Percentiles rank a stretch among this genome's conserved stretches.
These are phyloP conservation scores for Alloscopus bannaensis DNA, from an alignment of 2,888 invertebrate species.

Conservation along the genomic window DNA sequence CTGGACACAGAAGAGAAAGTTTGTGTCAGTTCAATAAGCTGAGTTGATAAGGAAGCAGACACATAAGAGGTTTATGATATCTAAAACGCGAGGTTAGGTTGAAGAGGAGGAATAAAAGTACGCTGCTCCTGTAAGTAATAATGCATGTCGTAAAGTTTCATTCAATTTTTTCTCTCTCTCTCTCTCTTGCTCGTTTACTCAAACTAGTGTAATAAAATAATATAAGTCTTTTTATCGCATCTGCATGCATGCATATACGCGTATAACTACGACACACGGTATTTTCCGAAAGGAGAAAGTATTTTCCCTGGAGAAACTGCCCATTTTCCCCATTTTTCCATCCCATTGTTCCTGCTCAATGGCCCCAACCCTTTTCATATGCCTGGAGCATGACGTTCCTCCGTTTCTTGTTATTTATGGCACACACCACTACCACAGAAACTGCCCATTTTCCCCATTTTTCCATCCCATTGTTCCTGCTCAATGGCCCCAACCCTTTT, in stretches of 20 bases:
- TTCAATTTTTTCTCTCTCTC: slow-evolving; percentile 43
- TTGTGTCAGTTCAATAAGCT: no score
- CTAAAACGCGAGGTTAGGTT: no score
- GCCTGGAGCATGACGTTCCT: slow-evolving; percentile 60
- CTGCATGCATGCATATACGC: slow-evolving; percentile 42
- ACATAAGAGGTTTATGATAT: no score
- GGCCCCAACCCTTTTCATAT: slow-evolving; percentile 60
- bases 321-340: slow-evolving; percentile 66
- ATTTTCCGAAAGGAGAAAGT: no score
- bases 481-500: slow-evolving; percentile 62
- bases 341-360: slow-evolving; percentile 64
- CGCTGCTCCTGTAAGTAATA: slow-evolving; percentile 31
- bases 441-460: slow-evolving; percentile 66
- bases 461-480: slow-evolving; percentile 65
- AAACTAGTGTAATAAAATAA: slow-evolving; percentile 4
- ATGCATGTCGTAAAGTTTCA: slow-evolving; percentile 54
- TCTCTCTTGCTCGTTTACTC: not conserved
- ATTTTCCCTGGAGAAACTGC: slow-evolving; percentile 64
- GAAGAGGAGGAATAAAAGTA: slow-evolving; percentile 40
- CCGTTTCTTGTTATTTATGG: slow-evolving; percentile 58
- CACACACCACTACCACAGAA: no score
- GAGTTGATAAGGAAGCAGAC: no score
- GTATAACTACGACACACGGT: no score
- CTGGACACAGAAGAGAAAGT: no score
- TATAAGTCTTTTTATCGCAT: slow-evolving; percentile 24